These are phyloP conservation scores for Camponotus pennsylvanicus DNA, from an alignment of 1,140 invertebrate species.

Conservation along the genomic window DNA sequence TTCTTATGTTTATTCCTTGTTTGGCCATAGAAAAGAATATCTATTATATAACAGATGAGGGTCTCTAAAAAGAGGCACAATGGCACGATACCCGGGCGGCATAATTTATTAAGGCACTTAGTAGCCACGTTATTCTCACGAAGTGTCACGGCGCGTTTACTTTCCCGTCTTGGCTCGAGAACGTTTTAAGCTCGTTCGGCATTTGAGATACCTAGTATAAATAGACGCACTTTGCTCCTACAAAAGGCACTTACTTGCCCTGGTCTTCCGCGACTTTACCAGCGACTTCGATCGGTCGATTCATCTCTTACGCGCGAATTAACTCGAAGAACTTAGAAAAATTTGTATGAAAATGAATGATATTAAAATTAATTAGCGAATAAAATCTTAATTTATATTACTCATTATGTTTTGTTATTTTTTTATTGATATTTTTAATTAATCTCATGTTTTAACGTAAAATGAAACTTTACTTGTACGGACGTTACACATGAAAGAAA, in stretches of 20 bases:
- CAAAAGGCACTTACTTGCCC: slow-evolving; percentile 80
- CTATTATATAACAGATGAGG: background rate
- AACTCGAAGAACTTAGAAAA: slow-evolving; percentile 18
- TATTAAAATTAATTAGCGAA: background rate
- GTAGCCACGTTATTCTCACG: slow-evolving; percentile 71
- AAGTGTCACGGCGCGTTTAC: slow-evolving; percentile 81
- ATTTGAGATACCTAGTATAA: slow-evolving; percentile 81
- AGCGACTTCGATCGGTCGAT: slow-evolving; percentile 55
- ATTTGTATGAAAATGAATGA: background rate
- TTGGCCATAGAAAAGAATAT: slow-evolving; percentile 15
- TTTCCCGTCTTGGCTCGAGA: slow-evolving; percentile 76
- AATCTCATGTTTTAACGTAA: background rate
- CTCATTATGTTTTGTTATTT: background rate
- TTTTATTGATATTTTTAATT: slow-evolving; percentile 1
- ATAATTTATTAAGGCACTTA: slow-evolving; percentile 84
- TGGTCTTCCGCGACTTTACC: slow-evolving; percentile 34
- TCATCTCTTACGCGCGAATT: slow-evolving; percentile 39
- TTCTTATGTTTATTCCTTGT: slow-evolving; percentile 38
- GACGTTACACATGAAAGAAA: background rate
- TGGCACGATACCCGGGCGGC: slow-evolving; percentile 66
- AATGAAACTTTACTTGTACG: background rate
- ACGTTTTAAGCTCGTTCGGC: slow-evolving; percentile 79
- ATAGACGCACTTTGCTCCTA: slow-evolving; percentile 82
- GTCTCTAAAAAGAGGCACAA: slow-evolving; percentile 65
- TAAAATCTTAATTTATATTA: background rate